Evolutionary conservation across 2,113 vertebrate genomes (phyloP).

Genomic region (Myocastor coypus): DNA sequence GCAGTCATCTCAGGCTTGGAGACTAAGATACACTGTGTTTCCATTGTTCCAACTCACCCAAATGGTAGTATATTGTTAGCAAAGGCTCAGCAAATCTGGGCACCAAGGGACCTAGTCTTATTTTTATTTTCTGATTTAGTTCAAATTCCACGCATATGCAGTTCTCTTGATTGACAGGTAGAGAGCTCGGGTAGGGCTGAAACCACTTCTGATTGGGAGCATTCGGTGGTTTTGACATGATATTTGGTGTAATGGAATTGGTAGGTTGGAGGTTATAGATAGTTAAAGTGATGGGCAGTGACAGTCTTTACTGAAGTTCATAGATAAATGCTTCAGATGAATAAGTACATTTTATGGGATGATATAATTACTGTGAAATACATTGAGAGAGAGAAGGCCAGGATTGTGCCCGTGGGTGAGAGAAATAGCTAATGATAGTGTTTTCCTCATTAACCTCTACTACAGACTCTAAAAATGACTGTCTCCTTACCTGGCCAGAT

Average conservation of each 20-base stretch:
- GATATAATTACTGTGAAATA: background rate
- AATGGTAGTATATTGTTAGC: background rate
- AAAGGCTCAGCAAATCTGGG: background rate
- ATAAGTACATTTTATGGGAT: background rate
- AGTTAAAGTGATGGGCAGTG: background rate
- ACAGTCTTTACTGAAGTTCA: background rate
- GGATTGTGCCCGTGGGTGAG: background rate
- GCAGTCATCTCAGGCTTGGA: background rate
- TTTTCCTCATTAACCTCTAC: conserved; percentile 23
- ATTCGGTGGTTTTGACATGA: background rate
- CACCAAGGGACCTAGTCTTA: background rate
- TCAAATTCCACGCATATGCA: background rate
- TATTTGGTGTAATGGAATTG: background rate
- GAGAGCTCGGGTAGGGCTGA: background rate
- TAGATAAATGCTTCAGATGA: background rate
- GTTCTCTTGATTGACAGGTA: background rate
- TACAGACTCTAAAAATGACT: background rate
- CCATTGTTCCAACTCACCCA: background rate
- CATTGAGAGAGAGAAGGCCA: background rate
- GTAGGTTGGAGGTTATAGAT: background rate
- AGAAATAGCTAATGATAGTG: background rate
- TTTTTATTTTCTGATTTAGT: conserved; percentile 11
- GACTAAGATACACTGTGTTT: background rate
- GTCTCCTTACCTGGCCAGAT: background rate
- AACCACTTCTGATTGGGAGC: background rate